Conservation (phyloP, 2,888 invertebrate genomes). For the Pyrrhosoma nymphula region DNA sequence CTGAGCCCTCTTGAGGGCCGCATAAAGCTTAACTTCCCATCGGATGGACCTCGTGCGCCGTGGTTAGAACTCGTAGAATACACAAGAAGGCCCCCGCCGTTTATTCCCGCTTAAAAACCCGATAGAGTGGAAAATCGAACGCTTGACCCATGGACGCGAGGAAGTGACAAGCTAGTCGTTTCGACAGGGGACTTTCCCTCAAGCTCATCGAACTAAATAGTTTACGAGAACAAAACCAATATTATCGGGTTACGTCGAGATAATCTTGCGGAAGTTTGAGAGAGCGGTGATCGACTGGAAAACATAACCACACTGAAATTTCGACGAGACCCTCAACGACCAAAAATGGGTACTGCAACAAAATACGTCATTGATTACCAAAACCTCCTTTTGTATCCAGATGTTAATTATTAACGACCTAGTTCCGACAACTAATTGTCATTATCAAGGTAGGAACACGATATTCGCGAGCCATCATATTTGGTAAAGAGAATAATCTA, state of each 20-base stretch:
- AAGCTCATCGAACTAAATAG: neutral
- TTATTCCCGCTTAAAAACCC: neutral
- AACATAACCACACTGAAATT: neutral
- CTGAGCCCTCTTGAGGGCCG: neutral
- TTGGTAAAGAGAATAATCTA: no score
- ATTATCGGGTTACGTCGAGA: neutral
- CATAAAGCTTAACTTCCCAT: slow-evolving; percentile 8
- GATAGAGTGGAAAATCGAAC: slow-evolving; percentile 19
- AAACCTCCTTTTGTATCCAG: no score
- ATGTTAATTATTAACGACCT: no score
- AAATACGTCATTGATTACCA: no score
- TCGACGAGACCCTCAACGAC: no score
- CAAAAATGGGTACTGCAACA: neutral
- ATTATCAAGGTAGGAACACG: no score
- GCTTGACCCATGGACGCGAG: neutral
- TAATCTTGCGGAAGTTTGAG: neutral
- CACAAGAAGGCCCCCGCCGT: neutral
- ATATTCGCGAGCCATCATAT: no score
- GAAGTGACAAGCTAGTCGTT: neutral
- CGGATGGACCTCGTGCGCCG: neutral
- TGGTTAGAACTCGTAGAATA: neutral
- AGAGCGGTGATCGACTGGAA: neutral
- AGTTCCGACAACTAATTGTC: no score
- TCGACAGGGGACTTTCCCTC: neutral
- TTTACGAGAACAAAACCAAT: neutral